Base-by-base conservation (phyloP, 2,888 invertebrate species). In the Clistopyga incitator region DNA sequence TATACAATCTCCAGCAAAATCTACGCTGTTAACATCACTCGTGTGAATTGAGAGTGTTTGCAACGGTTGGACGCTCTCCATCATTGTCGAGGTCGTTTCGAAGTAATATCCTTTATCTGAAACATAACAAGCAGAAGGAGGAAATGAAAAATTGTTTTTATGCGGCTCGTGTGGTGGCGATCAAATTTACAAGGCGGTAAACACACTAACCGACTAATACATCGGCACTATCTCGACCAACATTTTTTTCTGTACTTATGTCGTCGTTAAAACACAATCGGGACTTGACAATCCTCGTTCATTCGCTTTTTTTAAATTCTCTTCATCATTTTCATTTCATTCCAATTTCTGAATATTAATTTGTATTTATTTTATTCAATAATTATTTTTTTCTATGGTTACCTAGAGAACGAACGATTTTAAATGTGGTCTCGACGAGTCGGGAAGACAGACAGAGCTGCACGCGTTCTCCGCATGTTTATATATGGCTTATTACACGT, bases 21-120 rank as follows among this genome's bases (percentile, higher is more conserved):
- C 96, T 86, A 95, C 95, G 88, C 95, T 94, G 67, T 95, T 96
- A 68, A 96, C 95, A 92, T 96, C 96, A 90, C 95, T 95, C 15
- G 93, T 93, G 87, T 95, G 95, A 70, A 93, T 93, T 68, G 93
- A 93, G 20, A 96, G 91, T 20, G 93, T 94, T 91, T 95, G 95
- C 84, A 96, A 89, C 80, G 78, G 76, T 65, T 88, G 90, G 4
- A 83, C 85, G 79, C 83, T 85, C 65, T 86, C 87, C 84, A 85
- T 85, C 70, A 70, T 61, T 45, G 79, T 52, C 52, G 78, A 72
- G 34, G 61, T 78, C 79, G 84, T 77, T 78, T 67, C 65, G 42
- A 70, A 59, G 56, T 13, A 23, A 20, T 64, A 52, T 64, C 38
- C 23, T 72, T 81, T 68, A 50, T 34, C 76, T 81, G 23, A 3